Evolutionary conservation across 1,140 invertebrate species (phyloP), one percentile per base, ranked within the genome.

Genomic region (Lasioglossum baleicum): DNA sequence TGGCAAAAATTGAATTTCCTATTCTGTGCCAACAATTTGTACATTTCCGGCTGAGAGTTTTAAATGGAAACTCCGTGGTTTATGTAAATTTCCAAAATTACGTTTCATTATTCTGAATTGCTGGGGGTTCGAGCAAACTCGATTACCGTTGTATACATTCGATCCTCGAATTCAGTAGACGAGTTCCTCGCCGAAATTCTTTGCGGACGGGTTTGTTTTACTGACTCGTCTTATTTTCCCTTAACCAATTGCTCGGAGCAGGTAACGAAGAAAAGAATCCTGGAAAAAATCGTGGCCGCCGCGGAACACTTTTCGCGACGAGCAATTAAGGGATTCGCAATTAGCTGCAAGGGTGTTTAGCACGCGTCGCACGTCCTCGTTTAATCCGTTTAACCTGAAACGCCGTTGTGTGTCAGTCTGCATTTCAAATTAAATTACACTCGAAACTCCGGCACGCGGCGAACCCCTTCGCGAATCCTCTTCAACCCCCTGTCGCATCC

Each of bases 371-470:
- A 87, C 86, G 86, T 87, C 64, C 76, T 64, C 79, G 67, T 87
- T 87, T 84, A 87, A 87, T 87, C 85, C 85, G 76, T 83, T 87
- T 84, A 87, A 81, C 63, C 58, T 51, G 83, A 80, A 87, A 82
- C 68, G 73, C 68, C 73, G 81, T 77, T 77, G 85, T 80, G 82
- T 64, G 82, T 87, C 85, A 83, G 86, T 87, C 86, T 87, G 86
- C 82, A 87, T 87, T 87, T 86, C 86, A 87, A 87, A 87, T 87
- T 84, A 81, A 87, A 87, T 86, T 83, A 86, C 77, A 83, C 81
- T 85, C 81, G 73, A 86, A 82, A 80, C 76, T 71, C 56, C 53
- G n/a, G 63, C 75, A 78, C 80, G 75, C 80, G 53, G 67, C 31
- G 15, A 72, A 82, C 83, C 83, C 75, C 51, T 79, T 84, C 58